Evolutionary conservation across 2,888 invertebrate genomes (phyloP), one percentile per base, ranked within the genome.

Genomic region (Timandra comae): DNA sequence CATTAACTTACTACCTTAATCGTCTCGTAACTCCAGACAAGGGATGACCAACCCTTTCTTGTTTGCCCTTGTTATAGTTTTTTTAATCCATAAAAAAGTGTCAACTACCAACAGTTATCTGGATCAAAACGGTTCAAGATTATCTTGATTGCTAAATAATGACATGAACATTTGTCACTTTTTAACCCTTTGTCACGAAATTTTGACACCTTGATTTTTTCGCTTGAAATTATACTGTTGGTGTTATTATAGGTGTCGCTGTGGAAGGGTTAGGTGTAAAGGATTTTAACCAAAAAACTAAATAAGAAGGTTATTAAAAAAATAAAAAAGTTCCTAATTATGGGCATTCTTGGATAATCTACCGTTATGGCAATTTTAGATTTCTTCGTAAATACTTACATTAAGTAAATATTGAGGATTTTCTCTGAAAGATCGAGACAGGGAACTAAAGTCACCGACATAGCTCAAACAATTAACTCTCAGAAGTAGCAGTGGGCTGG

Each of bases 111-210:
- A 56, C 56, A 55, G 53, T 39, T 36, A 25, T 29, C 30, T 47
- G 36, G 34, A 44, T 24, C 55, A 16, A 52, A 69, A 73, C 62
- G 53, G 55, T 56, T 52, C 37, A 32, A 40, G 66, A 69, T 78
- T 72, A 76, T 55, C 61, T 63, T 72, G 71, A 81, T 81, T 63
- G 72, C 55, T 53, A 76, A 69, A 77, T 80, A 81, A 81, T 79
- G 65, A 67, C 44, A 35, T 12, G 27, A 23, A 34, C 65, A 66
- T 73, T 73, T 73, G 68, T 69, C 75, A 71, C 61, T 42, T 38
- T 31, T 47, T 48, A 67, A 66, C 66, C 68, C 67, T 63, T 71
- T 56, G 49, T 36, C 52, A n/a, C 7, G 7, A 6, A 8, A 4
- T 24, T 29, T 26, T 24, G 25, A 28, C 34, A 32, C 34, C 16